Conservation (phyloP, 1,140 invertebrate species). For the Heliconius himera region DNA sequence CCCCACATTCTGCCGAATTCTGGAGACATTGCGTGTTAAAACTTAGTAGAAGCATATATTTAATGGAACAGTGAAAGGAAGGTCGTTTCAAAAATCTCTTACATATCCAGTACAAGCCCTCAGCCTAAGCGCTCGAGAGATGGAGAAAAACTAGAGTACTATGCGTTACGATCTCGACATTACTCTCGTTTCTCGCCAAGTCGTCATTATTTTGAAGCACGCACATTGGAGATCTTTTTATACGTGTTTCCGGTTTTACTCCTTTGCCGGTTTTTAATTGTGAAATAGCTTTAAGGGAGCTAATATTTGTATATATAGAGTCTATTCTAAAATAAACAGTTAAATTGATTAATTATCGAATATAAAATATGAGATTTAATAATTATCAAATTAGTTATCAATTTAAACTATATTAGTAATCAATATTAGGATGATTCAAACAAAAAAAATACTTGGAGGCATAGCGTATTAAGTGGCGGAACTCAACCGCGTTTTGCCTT, state of each 20-base stretch:
- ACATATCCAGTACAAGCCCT: background rate
- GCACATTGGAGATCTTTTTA: slow-evolving; percentile 7
- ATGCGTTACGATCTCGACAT: slow-evolving; percentile 2
- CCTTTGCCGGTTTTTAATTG: background rate
- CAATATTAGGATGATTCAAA: too few species aligned
- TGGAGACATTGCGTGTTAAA: background rate
- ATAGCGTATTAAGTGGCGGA: too few species aligned
- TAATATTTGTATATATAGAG: background rate
- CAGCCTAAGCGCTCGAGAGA: background rate
- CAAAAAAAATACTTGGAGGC: too few species aligned
- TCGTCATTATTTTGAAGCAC: slow-evolving; percentile 8
- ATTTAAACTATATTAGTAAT: too few species aligned
- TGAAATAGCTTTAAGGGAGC: background rate
- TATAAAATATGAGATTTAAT: too few species aligned
- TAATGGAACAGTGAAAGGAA: background rate
- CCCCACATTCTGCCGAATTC: too few species aligned
- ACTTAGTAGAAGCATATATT: background rate
- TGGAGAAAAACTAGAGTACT: background rate
- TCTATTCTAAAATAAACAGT: too few species aligned
- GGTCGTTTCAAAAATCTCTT: slow-evolving; percentile 4
- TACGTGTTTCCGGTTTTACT: background rate
- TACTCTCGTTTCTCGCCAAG: background rate
- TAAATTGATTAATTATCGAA: too few species aligned
- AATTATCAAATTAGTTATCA: too few species aligned
- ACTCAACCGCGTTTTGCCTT: too few species aligned